These are phyloP conservation scores for Neotoma lepida DNA, from an alignment of 2,113 vertebrate species.

Conservation along the genomic window DNA sequence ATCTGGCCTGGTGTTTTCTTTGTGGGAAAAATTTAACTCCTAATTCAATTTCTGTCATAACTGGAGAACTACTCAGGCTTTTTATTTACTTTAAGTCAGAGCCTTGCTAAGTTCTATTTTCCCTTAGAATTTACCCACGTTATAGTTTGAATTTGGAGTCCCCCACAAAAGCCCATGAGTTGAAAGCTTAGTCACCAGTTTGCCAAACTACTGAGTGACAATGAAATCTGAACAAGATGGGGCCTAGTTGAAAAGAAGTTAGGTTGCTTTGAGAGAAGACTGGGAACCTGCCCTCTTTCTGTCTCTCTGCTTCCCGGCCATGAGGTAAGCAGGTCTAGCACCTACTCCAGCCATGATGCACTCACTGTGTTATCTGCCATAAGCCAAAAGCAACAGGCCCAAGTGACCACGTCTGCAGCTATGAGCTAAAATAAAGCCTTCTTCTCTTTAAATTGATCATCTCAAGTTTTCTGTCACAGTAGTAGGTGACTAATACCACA, in stretches of 20 bases:
- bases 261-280: background rate
- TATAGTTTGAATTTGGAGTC: background rate
- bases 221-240: background rate
- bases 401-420: background rate
- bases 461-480: background rate
- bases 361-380: background rate
- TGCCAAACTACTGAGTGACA: background rate
- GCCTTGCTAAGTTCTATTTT: slow-evolving; percentile 16
- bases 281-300: background rate
- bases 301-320: background rate
- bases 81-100: slow-evolving; percentile 37
- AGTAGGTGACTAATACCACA: background rate
- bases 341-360: background rate
- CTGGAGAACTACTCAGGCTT: background rate
- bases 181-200: background rate
- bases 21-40: slow-evolving; percentile 37
- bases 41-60: slow-evolving; percentile 29
- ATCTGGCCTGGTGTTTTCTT: slow-evolving; percentile 36
- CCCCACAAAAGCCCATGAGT: background rate
- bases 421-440: background rate
- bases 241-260: background rate
- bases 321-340: background rate
- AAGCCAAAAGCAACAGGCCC: background rate
- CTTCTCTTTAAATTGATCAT: background rate
- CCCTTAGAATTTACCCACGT: slow-evolving; percentile 11